Conservation (phyloP, 2,113 vertebrate genomes). For the Pao palembangensis region DNA sequence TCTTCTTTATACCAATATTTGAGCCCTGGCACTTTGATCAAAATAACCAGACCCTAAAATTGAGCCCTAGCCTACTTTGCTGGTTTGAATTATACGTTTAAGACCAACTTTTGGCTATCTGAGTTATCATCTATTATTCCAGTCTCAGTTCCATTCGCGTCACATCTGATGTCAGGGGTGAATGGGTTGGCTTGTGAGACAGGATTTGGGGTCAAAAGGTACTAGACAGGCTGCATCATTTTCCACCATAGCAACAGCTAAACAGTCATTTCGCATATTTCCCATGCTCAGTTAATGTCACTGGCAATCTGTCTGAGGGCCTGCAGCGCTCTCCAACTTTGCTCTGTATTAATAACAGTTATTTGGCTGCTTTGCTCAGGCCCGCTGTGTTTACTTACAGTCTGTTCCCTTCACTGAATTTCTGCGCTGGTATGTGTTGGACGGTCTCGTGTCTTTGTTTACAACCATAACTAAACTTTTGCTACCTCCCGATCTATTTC, state of each 20-base stretch:
- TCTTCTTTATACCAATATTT: constrained; percentile 18
- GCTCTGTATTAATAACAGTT: constrained; percentile 28
- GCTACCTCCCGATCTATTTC: constrained; percentile 30
- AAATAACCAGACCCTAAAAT: not conserved
- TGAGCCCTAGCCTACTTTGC: constrained; percentile 1
- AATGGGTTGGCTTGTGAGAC: constrained; percentile 13
- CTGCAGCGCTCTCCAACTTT: constrained; percentile 15
- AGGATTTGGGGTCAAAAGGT: constrained; percentile 18
- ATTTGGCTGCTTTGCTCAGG: constrained; percentile 30
- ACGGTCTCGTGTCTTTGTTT: constrained; percentile 18
- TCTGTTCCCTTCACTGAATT: constrained; percentile 34
- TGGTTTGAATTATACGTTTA: constrained; percentile 15
- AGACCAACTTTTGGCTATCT: constrained; percentile 10
- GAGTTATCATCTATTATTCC: constrained; percentile 12
- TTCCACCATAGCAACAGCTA: constrained; percentile 26
- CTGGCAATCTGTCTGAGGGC: constrained; percentile 17
- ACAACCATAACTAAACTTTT: constrained; percentile 12
- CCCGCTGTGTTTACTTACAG: constrained; percentile 47
- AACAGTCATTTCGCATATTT: constrained; percentile 47
- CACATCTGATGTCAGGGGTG: constrained; percentile 18
- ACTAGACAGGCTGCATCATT: constrained; percentile 5
- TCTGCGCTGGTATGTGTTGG: constrained; percentile 35
- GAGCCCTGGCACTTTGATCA: constrained; percentile 27
- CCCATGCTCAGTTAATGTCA: constrained; percentile 50
- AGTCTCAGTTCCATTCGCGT: constrained; percentile 16